These are phyloP conservation scores for Polyommatus icarus DNA, from an alignment of 2,888 invertebrate genomes.

Conservation along the genomic window DNA sequence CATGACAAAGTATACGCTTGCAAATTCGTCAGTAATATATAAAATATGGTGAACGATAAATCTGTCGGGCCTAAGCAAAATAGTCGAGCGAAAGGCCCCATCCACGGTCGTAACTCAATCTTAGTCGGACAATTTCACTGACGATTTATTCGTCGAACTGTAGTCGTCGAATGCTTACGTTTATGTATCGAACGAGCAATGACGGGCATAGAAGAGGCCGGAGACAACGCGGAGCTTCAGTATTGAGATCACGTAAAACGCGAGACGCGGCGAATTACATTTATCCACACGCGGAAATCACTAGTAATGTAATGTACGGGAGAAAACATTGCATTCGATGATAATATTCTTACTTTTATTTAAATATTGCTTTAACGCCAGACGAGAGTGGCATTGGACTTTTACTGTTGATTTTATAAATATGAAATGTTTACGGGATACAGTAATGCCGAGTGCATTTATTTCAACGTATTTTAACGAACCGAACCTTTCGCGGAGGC, in stretches of 20 bases:
- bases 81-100: conserved; percentile 60
- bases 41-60: conserved; percentile 51
- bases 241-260: conserved; percentile 74
- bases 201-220: conserved; percentile 70
- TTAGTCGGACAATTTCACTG: conserved; percentile 67
- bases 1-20: conserved; percentile 24
- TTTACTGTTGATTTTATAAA: background rate
- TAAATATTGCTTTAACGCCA: conserved; percentile 7
- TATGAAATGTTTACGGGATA: background rate
- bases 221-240: conserved; percentile 61
- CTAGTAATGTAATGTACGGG: conserved; percentile 72
- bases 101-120: conserved; percentile 72
- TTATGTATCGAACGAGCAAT: conserved; percentile 71
- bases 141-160: conserved; percentile 75
- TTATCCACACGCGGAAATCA: conserved; percentile 73
- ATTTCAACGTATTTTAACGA: conserved; percentile 14
- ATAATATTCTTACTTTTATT: conserved; percentile 54
- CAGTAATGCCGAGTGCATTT: background rate
- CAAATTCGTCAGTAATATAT: conserved; percentile 31
- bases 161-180: conserved; percentile 78
- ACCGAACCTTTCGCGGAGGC: background rate
- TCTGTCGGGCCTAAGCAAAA: conserved; percentile 60
- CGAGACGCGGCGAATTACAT: conserved; percentile 71
- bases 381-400: background rate
- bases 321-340: conserved; percentile 32